Evolutionary conservation across 2,797 vertebrate genomes (phyloP).

Genomic region (Pygocentrus nattereri): DNA sequence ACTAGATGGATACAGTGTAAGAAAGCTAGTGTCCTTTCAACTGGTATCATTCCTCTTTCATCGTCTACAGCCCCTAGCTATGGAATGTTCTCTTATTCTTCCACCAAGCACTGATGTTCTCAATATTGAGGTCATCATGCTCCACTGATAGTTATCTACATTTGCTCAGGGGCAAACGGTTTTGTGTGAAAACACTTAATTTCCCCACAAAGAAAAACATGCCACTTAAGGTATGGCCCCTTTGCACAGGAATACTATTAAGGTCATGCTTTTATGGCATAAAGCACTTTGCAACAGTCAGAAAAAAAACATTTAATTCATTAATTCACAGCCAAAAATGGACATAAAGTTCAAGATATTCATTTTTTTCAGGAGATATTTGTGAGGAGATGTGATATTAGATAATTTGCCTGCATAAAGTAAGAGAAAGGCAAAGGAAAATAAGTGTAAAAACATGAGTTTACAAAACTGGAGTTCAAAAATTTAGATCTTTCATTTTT

Average conservation of each 20-base stretch:
- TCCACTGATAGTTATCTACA: constrained; percentile 47
- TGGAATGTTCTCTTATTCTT: constrained; percentile 27
- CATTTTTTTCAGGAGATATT: too few species aligned
- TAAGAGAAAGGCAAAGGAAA: too few species aligned
- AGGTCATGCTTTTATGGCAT: not conserved
- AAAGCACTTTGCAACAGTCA: too few species aligned
- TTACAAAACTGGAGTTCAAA: too few species aligned
- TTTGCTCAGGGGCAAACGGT: constrained; percentile 25
- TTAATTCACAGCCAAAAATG: too few species aligned
- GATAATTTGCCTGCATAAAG: too few species aligned
- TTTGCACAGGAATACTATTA: not conserved
- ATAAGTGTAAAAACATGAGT: too few species aligned
- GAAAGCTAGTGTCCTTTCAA: constrained; percentile 37
- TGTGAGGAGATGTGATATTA: too few species aligned
- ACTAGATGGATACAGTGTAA: constrained; percentile 34
- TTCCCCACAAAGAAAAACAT: constrained; percentile 32
- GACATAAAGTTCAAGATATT: too few species aligned
- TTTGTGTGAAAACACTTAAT: constrained; percentile 41
- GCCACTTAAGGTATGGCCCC: not conserved
- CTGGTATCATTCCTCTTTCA: constrained; percentile 41
- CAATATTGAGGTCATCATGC: constrained; percentile 46
- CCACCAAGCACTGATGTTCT: constrained; percentile 40
- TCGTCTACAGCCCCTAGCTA: constrained; percentile 25
- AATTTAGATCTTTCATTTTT: too few species aligned
- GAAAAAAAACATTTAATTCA: too few species aligned